phyloP scores from a whole-genome alignment of 2,888 invertebrate genomes.

The Pandemis corylana region DNA sequence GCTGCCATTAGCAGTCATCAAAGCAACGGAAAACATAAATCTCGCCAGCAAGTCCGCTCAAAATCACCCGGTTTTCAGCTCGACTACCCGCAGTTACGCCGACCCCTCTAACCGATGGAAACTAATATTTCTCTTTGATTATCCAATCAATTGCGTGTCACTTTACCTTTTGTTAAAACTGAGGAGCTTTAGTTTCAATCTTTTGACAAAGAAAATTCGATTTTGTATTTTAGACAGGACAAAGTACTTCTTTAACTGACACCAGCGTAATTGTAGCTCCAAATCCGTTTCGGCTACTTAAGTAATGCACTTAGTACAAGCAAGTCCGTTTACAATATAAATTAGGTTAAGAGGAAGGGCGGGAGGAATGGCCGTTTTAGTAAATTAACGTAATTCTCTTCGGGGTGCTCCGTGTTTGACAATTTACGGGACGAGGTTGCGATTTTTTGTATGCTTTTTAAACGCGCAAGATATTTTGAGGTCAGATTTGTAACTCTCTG shows the following conservation, averaged over 20 bases:
- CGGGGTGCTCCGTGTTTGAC: constrained; percentile 19
- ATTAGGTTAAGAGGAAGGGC: constrained; percentile 37
- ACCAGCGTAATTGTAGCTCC: constrained; percentile 3
- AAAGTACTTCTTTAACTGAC: not conserved
- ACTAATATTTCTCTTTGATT: constrained; percentile 39
- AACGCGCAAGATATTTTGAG: not conserved
- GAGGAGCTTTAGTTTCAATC: constrained; percentile 31
- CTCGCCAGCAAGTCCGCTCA: not conserved
- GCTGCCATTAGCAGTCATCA: not conserved
- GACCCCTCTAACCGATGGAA: constrained; percentile 25
- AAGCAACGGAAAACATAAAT: not conserved
- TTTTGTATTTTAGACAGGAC: not conserved
- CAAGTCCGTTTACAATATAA: constrained; percentile 34
- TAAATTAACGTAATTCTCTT: constrained; percentile 36
- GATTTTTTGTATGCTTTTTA: not conserved
- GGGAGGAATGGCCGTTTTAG: constrained; percentile 31
- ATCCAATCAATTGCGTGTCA: constrained; percentile 34
- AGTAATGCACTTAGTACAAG: constrained; percentile 31
- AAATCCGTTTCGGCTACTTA: constrained; percentile 28
- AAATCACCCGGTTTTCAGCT: constrained; percentile 14
- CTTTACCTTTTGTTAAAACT: constrained; percentile 29
- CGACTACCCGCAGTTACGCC: constrained; percentile 25
- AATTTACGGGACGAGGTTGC: constrained; percentile 5
- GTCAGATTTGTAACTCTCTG: not conserved
- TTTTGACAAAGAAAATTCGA: not conserved